Evolutionary conservation across 2,113 vertebrate genomes (phyloP), one percentile per base, ranked within the genome.

Genomic region (Oreochromis tanganicae): DNA sequence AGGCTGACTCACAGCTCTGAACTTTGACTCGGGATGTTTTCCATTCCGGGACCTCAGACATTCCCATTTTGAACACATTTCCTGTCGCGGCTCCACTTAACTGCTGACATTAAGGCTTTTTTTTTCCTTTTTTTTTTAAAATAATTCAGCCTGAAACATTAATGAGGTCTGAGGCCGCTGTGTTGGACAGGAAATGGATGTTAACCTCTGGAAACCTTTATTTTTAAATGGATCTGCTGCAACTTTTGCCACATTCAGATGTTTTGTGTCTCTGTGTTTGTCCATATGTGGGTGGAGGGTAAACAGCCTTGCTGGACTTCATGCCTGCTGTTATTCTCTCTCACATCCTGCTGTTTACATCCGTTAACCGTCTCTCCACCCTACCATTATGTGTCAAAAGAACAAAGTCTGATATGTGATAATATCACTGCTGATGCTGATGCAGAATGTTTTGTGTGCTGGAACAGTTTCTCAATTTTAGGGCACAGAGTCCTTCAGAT

Each of bases 261-360:
- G 9, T 83, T 80, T 88, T 36, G 21, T 55, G 38, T 19, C 38
- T 50, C 29, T 85, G 27, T 73, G 0, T 57, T 56, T 16, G 2
- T 50, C 27, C 48, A 61, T 78, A 3, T 19, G 71, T 84, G 85
- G 83, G 85, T 43, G 85, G 46, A 90, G 89, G 24, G 50, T 81
- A 79, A 94, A 89, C 89, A 82, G 32, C 61, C 34, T 81, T 6
- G 61, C 80, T 90, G 87, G 85, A 87, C 10, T 54, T 90, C 29
- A 80, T 82, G 4, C 89, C 85, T 59, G 3, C 82, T 84, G 85
- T 57, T 88, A 5, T 83, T 82, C 68, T 73, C 32, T 46, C 79
- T 55, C 84, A 91, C 90, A 79, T 95, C 93, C 88, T 93, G 91
- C 57, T 91, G 90, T 90, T 91, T 91, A 90, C 66, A 54, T 91